A percentile compares a stretch with the other conserved stretches of the same genome.
These are phyloP conservation scores for Poeciliopsis infans DNA, from an alignment of 2,797 vertebrate genomes.

Conservation along the genomic window DNA sequence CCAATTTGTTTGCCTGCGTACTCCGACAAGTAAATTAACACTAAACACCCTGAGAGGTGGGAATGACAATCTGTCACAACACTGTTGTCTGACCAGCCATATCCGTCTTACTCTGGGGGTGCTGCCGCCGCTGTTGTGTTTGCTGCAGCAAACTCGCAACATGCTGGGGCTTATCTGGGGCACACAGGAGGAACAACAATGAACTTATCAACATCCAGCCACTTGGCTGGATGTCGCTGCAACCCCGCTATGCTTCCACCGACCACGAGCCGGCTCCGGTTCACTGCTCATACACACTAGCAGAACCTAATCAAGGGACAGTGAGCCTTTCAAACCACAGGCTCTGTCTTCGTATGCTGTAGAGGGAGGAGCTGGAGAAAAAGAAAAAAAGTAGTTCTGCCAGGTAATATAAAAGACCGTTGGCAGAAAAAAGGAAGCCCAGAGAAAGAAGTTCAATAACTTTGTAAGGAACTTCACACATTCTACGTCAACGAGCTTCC, in stretches of 20 bases:
- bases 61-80: constrained; percentile 57
- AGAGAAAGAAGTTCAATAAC: constrained; percentile 70
- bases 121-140: constrained; percentile 23
- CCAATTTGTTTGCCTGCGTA: constrained; percentile 52
- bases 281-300: constrained; percentile 74
- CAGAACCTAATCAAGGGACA: constrained; percentile 74
- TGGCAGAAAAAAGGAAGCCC: constrained; percentile 19
- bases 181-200: constrained; percentile 74
- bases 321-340: constrained; percentile 65
- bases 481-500: constrained; percentile 72
- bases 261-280: constrained; percentile 57
- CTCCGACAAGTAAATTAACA: constrained; percentile 62
- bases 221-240: constrained; percentile 67
- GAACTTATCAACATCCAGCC: constrained; percentile 73
- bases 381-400: constrained; percentile 51
- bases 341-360: constrained; percentile 34
- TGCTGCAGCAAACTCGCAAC: constrained; percentile 34
- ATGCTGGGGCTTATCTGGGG: constrained; percentile 71
- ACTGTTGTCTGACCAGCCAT: constrained; percentile 43
- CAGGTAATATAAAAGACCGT: constrained; percentile 64
- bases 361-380: constrained; percentile 24
- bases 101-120: constrained; percentile 45
- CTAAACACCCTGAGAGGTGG: constrained; percentile 59
- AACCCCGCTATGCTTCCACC: constrained; percentile 55
- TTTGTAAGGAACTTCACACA: constrained; percentile 63